Base-by-base conservation (phyloP, 1,140 invertebrate genomes). In the Papilio helenus region DNA sequence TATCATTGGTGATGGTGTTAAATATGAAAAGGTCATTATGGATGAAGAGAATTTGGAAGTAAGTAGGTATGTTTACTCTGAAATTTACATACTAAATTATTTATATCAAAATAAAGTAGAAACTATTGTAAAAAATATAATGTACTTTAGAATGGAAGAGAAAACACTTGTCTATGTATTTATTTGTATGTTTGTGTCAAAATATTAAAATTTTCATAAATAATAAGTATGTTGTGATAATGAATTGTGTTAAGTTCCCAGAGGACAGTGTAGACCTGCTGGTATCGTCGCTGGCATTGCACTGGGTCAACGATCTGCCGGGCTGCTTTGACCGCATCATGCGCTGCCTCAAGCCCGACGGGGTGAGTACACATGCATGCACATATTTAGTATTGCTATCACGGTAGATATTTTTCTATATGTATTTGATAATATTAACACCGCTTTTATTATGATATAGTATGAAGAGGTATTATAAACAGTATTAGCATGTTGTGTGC, bases 231-330 rank as follows among this genome's bases (percentile, higher is more conserved):
- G 49, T 51, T n/a, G 0, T 55, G 7, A n/a, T 55, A n/a, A 18
- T 1, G 1, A 23, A 73, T 20, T 49, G 5, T 14, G 20, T 81
- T 80, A 95, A 97, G 92, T 97, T 99, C 92, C 96, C 97, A 87
- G 94, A 97, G 1, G 96, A 98, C 83, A 98, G 97, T 79, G 90
- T 99, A n/a, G 99, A 99, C 93, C 90, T 99, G 72, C 95, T 99
- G 34, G 95, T 98, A 4, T 97, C 97, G 68, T 97, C 96, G 85
- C 95, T 97, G 71, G 97, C 97, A 86, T 95, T 99, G 55, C 99
- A 99, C 90, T 99, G 99, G 99, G 98, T 99, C 0, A 99, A 99
- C 93, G 97, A 99, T 95, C 95, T 99, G 23, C 99, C 99, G 0
- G 97, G 97, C 16, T 97, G 97, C 80, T 98, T 99, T 89, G 95